Conservation (phyloP, 2,797 vertebrate genomes). For the Petrocephalus schoutedeni region DNA sequence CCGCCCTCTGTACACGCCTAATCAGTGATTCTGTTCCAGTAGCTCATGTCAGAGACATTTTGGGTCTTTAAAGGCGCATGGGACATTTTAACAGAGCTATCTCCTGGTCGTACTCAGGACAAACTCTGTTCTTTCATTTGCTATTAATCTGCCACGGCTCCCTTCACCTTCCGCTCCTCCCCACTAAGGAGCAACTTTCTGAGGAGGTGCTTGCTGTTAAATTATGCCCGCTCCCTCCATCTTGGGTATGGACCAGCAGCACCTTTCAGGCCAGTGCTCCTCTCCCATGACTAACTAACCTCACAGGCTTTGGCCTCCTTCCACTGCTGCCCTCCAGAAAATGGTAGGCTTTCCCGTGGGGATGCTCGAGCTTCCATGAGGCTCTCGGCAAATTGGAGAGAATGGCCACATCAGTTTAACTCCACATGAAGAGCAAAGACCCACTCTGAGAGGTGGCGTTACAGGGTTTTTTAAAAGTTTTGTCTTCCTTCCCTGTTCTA, state of each 20-base stretch:
- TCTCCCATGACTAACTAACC: conserved; percentile 39
- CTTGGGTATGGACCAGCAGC: conserved; percentile 64
- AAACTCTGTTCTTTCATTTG: neutral
- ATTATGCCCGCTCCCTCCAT: conserved; percentile 71
- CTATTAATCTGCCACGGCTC: neutral
- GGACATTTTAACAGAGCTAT: neutral
- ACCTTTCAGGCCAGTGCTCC: conserved; percentile 58
- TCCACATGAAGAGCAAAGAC: neutral
- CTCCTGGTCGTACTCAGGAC: neutral
- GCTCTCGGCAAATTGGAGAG: neutral
- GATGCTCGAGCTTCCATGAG: neutral
- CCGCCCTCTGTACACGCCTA: neutral
- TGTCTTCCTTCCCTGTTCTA: neutral
- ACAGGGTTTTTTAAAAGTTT: neutral
- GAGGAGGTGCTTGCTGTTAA: conserved; percentile 64
- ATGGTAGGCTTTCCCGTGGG: neutral
- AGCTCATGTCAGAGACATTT: neutral
- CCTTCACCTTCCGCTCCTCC: conserved; percentile 40
- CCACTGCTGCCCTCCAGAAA: neutral
- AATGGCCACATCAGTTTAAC: neutral
- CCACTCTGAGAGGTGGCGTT: neutral
- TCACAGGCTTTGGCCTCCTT: neutral
- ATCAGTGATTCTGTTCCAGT: neutral
- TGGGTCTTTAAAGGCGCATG: neutral
- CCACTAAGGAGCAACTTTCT: conserved; percentile 62